Base-by-base conservation (phyloP, 2,797 vertebrate species). In the Malacoraja senta region DNA sequence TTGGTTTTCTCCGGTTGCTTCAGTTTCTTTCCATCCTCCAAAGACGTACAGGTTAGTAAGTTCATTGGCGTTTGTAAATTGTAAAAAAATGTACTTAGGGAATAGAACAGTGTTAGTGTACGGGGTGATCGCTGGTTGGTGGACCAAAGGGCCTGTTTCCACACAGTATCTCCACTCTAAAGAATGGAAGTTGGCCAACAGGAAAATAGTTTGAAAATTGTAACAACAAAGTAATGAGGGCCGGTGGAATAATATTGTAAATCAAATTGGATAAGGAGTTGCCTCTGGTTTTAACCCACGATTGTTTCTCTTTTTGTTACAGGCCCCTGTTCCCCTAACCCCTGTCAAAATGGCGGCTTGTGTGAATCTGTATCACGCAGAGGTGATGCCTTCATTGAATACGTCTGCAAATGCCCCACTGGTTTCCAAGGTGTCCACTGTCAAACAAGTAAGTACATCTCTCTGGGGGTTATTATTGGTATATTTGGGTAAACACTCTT, bases 251-350 rank as follows among this genome's bases (percentile, higher is more conserved):
- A 74, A 74, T 21, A 74, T 74, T 72, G 71, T 72, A 72, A 76
- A 38, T 24, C 29, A n/a, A 32, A 63, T 44, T 74, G 35, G 71
- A 29, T 44, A 24, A 24, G 68, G 74, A n/a, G 1, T 72, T 58
- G 38, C 24, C 35, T 78, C 53, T 24, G 53, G 15, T 65, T 21
- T 68, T 65, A 35, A 68, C n/a, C 17, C 63, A 35, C 1, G 0
- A 32, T 88, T 63, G 9, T 35, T 88, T 68, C 24, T 68, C 24
- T 8, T 88, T 65, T 17, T 65, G 35, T 53, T 53, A 26, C 94
- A 99, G 99, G 98, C 32, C 97, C 97, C 13, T 99, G 99, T 95
- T 96, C 94, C 93, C 98, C 97, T 1, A 99, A 98, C 95, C 98
- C 98, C 58, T 99, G 99, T 94, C 95, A 95, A 93, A 98, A 98